Evolutionary conservation across 2,888 invertebrate genomes (phyloP).

Genomic region (Drosophila kokeensis): DNA sequence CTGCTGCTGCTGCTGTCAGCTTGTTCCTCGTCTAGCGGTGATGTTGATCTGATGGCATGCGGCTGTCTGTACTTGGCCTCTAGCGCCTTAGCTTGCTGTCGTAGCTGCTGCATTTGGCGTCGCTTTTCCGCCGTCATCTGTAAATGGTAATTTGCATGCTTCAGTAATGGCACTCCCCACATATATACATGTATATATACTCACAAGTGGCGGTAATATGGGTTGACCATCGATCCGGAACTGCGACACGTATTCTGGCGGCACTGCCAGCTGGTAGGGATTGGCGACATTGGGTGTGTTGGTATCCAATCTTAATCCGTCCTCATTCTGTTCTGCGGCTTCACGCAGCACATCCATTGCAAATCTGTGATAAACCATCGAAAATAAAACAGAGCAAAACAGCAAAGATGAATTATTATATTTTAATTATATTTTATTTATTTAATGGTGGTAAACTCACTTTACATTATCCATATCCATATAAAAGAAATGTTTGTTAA

Average conservation of each 20-base stretch:
- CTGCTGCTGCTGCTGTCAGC: conserved; percentile 11
- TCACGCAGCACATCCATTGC: conserved; percentile 57
- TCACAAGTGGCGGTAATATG: conserved; percentile 83
- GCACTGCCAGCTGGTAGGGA: conserved; percentile 2
- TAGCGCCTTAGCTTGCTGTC: conserved; percentile 71
- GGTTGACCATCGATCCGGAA: conserved; percentile 84
- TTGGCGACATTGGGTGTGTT: conserved; percentile 15
- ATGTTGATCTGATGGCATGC: conserved; percentile 13
- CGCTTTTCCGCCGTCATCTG: conserved; percentile 83
- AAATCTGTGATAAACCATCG: conserved; percentile 23
- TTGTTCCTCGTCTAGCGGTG: conserved; percentile 1
- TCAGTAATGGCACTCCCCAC: conserved; percentile 41
- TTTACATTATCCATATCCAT: conserved; percentile 42
- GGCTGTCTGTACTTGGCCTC: conserved; percentile 63
- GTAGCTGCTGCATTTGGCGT: conserved; percentile 73
- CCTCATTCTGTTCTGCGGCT: conserved; percentile 44
- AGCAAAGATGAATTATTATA: neutral
- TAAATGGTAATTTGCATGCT: conserved; percentile 35
- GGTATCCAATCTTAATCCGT: conserved; percentile 5
- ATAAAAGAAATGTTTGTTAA: neutral
- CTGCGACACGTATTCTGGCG: conserved; percentile 47
- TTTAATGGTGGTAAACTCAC: conserved; percentile 13
- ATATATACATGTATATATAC: conserved; percentile 33
- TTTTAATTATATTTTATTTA: neutral
- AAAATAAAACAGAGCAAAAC: neutral